A percentile compares a stretch with the other conserved stretches of the same genome.
Evolutionary conservation across 2,888 invertebrate species (phyloP).

Genomic region (Synergus itoensis): DNA sequence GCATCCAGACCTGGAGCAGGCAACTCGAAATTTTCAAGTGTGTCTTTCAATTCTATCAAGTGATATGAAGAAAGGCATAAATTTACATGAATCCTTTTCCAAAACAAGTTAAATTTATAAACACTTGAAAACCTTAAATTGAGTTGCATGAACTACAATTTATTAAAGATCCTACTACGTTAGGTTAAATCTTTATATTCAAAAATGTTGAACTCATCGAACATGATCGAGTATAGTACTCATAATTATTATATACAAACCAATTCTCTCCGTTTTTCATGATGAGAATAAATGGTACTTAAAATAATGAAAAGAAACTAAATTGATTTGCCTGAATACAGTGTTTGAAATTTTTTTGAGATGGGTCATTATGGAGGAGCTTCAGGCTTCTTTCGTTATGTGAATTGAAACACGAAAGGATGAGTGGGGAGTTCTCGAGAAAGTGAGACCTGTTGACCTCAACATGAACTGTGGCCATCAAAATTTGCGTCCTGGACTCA

Average conservation of each 20-base stretch:
- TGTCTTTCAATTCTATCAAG: no score
- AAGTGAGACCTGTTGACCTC: conserved; percentile 66
- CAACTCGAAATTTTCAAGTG: conserved; percentile 1
- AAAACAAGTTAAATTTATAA: no score
- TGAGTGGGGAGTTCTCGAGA: conserved; percentile 58
- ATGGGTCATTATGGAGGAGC: conserved; percentile 58
- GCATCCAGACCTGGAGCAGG: conserved; percentile 57
- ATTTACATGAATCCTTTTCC: no score
- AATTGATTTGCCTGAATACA: conserved; percentile 6
- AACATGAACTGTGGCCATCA: conserved; percentile 66
- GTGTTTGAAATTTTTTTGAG: conserved; percentile 52
- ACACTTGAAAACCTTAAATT: no score
- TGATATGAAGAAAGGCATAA: no score
- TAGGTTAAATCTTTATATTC: no score
- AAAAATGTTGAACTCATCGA: no score
- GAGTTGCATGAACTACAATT: no score
- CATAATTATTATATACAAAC: no score
- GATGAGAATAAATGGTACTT: not conserved
- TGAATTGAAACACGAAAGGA: conserved; percentile 41
- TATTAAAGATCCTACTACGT: no score
- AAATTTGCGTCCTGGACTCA: conserved; percentile 51
- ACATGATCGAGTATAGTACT: no score
- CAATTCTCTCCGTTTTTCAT: not conserved
- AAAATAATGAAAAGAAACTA: not conserved
- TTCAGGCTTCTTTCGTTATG: conserved; percentile 30